A percentile compares a stretch with the other conserved stretches of the same genome.
Evolutionary conservation across 2,888 invertebrate genomes (phyloP).

Genomic region (Hyalella azteca): DNA sequence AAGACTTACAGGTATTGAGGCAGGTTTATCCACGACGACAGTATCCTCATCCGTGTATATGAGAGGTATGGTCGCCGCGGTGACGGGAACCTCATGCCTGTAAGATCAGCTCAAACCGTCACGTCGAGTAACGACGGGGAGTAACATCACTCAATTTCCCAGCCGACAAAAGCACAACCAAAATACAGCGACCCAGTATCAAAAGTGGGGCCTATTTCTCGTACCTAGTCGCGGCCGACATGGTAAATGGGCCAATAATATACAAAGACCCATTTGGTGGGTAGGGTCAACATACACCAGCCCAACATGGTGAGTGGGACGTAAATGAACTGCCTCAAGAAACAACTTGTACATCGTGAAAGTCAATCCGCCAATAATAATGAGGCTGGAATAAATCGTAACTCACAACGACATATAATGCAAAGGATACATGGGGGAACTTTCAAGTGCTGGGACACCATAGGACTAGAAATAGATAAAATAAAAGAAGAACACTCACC

Average conservation of each 20-base stretch:
- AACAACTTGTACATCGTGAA: background rate
- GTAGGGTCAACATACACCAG: background rate
- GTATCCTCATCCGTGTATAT: conserved; percentile 98
- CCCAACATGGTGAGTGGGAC: conserved; percentile 5
- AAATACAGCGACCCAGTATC: conserved; percentile 25
- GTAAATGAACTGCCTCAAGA: background rate
- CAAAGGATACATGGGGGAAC: no score
- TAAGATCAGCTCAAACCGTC: conserved; percentile 63
- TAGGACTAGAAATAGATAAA: no score
- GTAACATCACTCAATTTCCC: conserved; percentile 74
- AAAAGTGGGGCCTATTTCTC: background rate
- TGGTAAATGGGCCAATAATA: conserved; percentile 1
- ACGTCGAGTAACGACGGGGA: conserved; percentile 36
- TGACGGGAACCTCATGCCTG: conserved; percentile 99
- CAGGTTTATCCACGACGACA: conserved; percentile 99
- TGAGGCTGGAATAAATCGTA: no score
- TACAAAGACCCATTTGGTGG: background rate
- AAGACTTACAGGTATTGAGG: conserved; percentile 96
- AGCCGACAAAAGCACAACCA: conserved; percentile 65
- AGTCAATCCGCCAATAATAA: no score
- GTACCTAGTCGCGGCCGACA: background rate
- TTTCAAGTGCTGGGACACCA: background rate
- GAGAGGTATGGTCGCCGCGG: conserved; percentile 94
- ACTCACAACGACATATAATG: background rate
- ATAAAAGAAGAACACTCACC: no score